A percentile compares a stretch with the other conserved stretches of the same genome.
phyloP scores from a whole-genome alignment of 2,797 vertebrate genomes.

The Malurus splendens region DNA sequence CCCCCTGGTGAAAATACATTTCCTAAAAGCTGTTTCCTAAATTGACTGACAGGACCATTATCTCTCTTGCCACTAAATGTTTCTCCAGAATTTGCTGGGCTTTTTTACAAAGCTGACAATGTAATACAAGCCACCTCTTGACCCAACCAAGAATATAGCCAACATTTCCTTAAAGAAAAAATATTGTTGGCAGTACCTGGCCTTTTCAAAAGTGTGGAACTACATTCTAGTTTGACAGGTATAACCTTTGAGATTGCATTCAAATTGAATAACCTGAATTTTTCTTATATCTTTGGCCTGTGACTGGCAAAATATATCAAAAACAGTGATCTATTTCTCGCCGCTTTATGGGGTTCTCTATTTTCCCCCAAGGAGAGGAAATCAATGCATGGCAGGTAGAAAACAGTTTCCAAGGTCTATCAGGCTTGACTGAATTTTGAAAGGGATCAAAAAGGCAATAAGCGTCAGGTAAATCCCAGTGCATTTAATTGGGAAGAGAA shows the following conservation, averaged over 20 bases:
- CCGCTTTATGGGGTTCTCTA: neutral
- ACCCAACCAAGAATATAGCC: neutral
- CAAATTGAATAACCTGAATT: neutral
- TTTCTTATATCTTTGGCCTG: neutral
- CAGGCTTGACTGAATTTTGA: neutral
- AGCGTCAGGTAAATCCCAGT: neutral
- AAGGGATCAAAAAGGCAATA: neutral
- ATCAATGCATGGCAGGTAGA: neutral
- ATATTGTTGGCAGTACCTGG: neutral
- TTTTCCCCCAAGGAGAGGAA: neutral
- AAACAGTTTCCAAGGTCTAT: neutral
- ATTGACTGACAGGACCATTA: neutral
- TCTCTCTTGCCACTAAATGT: neutral
- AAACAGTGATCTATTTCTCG: neutral
- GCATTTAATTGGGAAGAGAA: neutral
- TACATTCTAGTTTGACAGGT: slow-evolving; percentile 26
- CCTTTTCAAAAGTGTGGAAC: slow-evolving; percentile 31
- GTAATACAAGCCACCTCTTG: neutral
- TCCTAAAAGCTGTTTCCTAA: neutral
- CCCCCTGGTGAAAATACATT: neutral
- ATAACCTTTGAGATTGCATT: slow-evolving; percentile 36
- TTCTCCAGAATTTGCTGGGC: neutral
- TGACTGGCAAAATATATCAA: neutral
- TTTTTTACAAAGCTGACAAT: neutral
- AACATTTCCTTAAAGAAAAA: slow-evolving; percentile 7